phyloP scores from a whole-genome alignment of 2,113 vertebrate species.

The Dasyprocta punctata region DNA sequence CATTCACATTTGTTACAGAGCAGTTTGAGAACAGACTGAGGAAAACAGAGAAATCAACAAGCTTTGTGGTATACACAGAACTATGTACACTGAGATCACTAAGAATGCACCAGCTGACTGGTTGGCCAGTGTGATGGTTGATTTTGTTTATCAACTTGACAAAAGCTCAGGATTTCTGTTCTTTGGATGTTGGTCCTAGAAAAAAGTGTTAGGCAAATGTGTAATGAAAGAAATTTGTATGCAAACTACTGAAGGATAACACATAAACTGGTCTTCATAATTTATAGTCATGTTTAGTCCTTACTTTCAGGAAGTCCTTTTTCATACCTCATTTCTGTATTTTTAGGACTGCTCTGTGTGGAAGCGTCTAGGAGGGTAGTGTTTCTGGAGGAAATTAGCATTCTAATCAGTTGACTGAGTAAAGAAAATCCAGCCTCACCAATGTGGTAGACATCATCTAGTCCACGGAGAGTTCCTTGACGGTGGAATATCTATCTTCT shows the following conservation, averaged over 20 bases:
- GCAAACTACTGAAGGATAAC: background rate
- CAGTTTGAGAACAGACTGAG: background rate
- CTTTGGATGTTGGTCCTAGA: background rate
- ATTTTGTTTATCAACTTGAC: background rate
- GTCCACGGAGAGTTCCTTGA: background rate
- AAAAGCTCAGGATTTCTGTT: background rate
- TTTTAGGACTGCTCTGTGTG: background rate
- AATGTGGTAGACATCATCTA: background rate
- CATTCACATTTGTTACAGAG: background rate
- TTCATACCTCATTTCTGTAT: background rate
- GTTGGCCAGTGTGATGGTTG: background rate
- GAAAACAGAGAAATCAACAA: background rate
- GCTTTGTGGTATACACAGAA: background rate
- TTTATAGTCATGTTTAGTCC: background rate
- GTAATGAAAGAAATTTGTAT: background rate
- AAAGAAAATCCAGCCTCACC: background rate
- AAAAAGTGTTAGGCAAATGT: background rate
- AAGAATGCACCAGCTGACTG: background rate
- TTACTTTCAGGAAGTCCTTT: background rate
- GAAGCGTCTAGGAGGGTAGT: background rate
- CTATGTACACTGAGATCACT: background rate
- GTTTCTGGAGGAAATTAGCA: background rate
- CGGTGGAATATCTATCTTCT: background rate
- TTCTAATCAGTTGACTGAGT: background rate
- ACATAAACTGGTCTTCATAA: background rate